Evolutionary conservation across 37 sponge, comb jelly and placozoan genomes (phyloP).

Genomic region (Theonella swinhoei): DNA sequence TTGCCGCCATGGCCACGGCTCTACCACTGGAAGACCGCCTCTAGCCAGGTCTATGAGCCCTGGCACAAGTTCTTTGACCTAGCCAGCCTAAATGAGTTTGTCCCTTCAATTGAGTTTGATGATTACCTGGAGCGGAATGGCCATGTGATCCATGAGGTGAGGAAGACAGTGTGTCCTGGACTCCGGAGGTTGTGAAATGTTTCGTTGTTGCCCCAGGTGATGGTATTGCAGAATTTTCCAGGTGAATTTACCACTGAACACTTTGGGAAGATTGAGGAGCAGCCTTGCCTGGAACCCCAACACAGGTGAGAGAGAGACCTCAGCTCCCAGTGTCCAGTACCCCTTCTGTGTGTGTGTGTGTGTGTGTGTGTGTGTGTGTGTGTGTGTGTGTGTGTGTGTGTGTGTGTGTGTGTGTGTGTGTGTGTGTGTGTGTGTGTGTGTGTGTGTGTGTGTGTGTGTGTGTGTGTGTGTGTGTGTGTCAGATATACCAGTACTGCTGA

Average conservation of each 20-base stretch:
- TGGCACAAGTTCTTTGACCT: slow-evolving; percentile 89
- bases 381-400: too few relatives aligned
- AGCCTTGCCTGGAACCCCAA: slow-evolving; percentile 35
- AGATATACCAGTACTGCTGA: neutral
- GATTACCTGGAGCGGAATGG: slow-evolving; percentile 51
- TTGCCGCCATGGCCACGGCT: slow-evolving; percentile 92
- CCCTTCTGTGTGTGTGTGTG: neutral
- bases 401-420: slow-evolving; percentile 31
- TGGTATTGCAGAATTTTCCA: neutral
- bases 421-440: slow-evolving; percentile 28
- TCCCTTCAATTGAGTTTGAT: slow-evolving; percentile 79
- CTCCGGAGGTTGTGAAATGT: too few relatives aligned
- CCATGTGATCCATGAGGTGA: slow-evolving; percentile 54
- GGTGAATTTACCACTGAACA: neutral
- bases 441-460: neutral
- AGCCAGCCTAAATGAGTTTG: slow-evolving; percentile 62
- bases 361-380: neutral
- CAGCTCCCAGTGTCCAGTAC: too few relatives aligned
- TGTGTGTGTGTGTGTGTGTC: neutral
- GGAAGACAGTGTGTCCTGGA: neutral
- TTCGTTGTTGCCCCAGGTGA: too few relatives aligned
- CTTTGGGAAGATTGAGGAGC: slow-evolving; percentile 23
- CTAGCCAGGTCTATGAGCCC: slow-evolving; percentile 20
- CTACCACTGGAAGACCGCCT: slow-evolving; percentile 82
- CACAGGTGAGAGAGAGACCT: neutral